A percentile compares a stretch with the other conserved stretches of the same genome.
Evolutionary conservation across 2,888 invertebrate species (phyloP).

Genomic region (Coenonympha glycerion): DNA sequence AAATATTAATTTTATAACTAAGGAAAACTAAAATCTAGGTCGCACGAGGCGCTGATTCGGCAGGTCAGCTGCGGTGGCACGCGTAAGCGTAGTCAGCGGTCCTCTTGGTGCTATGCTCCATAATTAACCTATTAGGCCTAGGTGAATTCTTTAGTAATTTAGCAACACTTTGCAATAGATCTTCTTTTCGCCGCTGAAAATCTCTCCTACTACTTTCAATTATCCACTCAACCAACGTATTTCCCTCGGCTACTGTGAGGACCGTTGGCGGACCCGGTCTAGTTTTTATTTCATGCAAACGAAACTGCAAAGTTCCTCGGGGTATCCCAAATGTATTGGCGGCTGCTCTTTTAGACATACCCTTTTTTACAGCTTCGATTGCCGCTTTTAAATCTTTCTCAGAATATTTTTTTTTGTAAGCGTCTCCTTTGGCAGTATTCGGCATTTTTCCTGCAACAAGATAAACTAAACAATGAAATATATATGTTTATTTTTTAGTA

Average conservation of each 20-base stretch:
- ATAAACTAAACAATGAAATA: neutral
- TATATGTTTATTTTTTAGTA: neutral
- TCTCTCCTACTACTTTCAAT: constrained; percentile 34
- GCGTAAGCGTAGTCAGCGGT: too few species aligned
- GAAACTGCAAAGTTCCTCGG: constrained; percentile 20
- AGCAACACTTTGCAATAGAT: constrained; percentile 32
- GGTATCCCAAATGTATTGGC: constrained; percentile 21
- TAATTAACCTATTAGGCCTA: constrained; percentile 12
- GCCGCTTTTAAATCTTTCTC: neutral
- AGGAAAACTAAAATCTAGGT: too few species aligned
- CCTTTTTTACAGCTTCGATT: constrained; percentile 9
- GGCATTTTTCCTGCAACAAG: neutral
- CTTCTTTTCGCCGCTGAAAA: constrained; percentile 36
- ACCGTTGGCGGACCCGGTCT: constrained; percentile 22
- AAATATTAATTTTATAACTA: too few species aligned
- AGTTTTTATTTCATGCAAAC: constrained; percentile 8
- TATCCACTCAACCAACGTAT: constrained; percentile 37
- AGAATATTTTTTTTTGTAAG: neutral
- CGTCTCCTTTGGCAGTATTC: neutral
- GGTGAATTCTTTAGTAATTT: constrained; percentile 28
- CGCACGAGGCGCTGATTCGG: too few species aligned
- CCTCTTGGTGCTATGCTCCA: too few species aligned
- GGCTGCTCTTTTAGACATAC: constrained; percentile 21
- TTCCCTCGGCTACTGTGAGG: constrained; percentile 33
- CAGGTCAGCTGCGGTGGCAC: too few species aligned